Percentiles rank a stretch among this genome's conserved stretches.
These are phyloP conservation scores for Drosophila neutralis DNA, from an alignment of 2,888 invertebrate species.

Conservation along the genomic window DNA sequence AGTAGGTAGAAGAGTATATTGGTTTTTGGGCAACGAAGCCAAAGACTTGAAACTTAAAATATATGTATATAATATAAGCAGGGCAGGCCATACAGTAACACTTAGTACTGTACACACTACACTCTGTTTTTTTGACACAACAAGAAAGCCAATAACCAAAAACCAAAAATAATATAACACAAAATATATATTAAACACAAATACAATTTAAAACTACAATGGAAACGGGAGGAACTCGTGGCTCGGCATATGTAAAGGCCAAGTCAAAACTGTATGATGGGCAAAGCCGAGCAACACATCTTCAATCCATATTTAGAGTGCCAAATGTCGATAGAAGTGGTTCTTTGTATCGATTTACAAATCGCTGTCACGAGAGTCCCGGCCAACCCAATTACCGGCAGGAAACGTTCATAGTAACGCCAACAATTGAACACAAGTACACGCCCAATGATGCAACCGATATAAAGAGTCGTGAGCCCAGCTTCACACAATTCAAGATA, in stretches of 20 bases:
- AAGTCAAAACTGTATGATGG: slow-evolving; percentile 8
- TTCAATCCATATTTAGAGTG: not conserved
- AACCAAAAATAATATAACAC: not conserved
- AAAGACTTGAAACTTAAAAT: too few relatives aligned
- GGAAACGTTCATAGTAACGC: not conserved
- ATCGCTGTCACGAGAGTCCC: not conserved
- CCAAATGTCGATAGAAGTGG: slow-evolving; percentile 24
- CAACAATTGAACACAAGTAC: not conserved
- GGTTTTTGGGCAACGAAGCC: not conserved
- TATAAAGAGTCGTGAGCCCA: slow-evolving; percentile 22
- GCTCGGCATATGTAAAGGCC: not conserved
- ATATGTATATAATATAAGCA: not conserved
- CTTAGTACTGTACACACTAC: not conserved
- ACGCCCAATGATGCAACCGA: slow-evolving; percentile 23
- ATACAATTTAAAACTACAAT: not conserved
- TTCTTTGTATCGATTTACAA: slow-evolving; percentile 5
- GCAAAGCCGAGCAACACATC: not conserved
- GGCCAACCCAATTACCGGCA: not conserved
- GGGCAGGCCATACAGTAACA: not conserved
- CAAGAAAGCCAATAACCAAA: not conserved
- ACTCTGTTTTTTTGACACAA: not conserved
- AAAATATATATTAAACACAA: not conserved
- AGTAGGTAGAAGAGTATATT: not conserved
- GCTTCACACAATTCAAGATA: slow-evolving; percentile 43
- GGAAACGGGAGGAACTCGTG: not conserved